Conservation (phyloP, 2,797 vertebrate genomes). For the Poeciliopsis paucimaculata region DNA sequence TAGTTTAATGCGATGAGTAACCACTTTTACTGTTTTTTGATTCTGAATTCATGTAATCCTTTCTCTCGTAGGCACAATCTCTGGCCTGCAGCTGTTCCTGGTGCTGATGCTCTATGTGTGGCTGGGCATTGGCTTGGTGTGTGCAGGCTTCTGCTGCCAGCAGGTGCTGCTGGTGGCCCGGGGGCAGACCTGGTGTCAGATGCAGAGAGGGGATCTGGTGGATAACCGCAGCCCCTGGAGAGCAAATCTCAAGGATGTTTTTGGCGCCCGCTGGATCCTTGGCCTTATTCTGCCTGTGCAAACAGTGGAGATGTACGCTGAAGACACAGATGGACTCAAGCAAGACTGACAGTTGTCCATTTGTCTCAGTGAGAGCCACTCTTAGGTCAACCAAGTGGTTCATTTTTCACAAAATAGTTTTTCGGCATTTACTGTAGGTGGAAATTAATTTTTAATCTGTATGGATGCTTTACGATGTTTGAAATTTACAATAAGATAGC, state of each 20-base stretch:
- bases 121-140: conserved; percentile 95
- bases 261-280: conserved; percentile 92
- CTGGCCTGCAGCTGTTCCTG: conserved; percentile 94
- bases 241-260: conserved; percentile 92
- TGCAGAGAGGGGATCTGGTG: conserved; percentile 86
- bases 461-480: conserved; percentile 50
- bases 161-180: conserved; percentile 94
- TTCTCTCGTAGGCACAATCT: conserved; percentile 85
- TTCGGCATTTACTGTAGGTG: conserved; percentile 8
- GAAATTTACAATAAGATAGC: conserved; percentile 36
- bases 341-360: conserved; percentile 70
- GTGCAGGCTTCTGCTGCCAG: conserved; percentile 95
- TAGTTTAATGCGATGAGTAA: not conserved
- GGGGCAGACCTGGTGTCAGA: conserved; percentile 93
- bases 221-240: conserved; percentile 84
- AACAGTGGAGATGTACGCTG: conserved; percentile 82
- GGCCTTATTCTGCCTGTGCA: conserved; percentile 91
- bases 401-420: conserved; percentile 32
- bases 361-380: not conserved
- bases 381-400: conserved; percentile 22
- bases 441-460: conserved; percentile 23
- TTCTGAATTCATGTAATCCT: not conserved
- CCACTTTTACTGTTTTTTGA: not conserved
- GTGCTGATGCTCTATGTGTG: conserved; percentile 99
- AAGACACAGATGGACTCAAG: conserved; percentile 72